phyloP scores from a whole-genome alignment of 64 coral and sea anemone species.

The Montipora cactus region DNA sequence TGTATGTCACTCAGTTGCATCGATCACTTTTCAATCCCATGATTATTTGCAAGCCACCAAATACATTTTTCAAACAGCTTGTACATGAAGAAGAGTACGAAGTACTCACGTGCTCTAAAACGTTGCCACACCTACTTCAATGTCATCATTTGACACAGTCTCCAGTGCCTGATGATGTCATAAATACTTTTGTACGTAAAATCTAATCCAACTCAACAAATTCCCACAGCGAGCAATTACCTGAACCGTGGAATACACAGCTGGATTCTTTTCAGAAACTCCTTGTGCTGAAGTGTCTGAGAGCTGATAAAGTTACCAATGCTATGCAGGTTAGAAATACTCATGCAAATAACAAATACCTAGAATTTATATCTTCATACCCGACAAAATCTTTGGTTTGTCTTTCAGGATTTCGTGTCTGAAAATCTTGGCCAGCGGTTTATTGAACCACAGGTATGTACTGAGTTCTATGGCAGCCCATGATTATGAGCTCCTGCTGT shows the following conservation, averaged over 20 bases:
- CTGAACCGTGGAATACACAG: slow-evolving; percentile 90
- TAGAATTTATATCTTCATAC: not conserved
- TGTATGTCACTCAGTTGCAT: too few relatives aligned
- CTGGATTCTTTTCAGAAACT: slow-evolving; percentile 93
- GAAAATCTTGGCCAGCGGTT: slow-evolving; percentile 96
- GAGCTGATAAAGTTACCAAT: slow-evolving; percentile 97
- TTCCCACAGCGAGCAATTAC: slow-evolving; percentile 78
- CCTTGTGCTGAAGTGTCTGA: slow-evolving; percentile 88
- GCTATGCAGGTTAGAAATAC: slow-evolving; percentile 92
- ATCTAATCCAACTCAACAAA: not conserved
- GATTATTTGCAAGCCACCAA: too few relatives aligned
- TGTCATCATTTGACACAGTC: not conserved
- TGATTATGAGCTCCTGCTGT: not conserved
- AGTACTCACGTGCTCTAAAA: too few relatives aligned
- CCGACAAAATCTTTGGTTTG: slow-evolving; percentile 8
- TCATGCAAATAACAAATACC: not conserved
- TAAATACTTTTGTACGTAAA: not conserved
- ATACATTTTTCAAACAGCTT: too few relatives aligned
- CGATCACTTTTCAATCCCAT: too few relatives aligned
- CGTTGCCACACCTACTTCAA: too few relatives aligned
- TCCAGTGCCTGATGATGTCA: not conserved
- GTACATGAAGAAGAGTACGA: too few relatives aligned
- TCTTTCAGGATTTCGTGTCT: slow-evolving; percentile 85
- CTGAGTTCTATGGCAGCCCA: not conserved
- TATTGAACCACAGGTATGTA: slow-evolving; percentile 95